Percentiles rank a stretch among this genome's conserved stretches.
phyloP scores from a whole-genome alignment of 2,113 vertebrate species.

The Seriola aureovittata region DNA sequence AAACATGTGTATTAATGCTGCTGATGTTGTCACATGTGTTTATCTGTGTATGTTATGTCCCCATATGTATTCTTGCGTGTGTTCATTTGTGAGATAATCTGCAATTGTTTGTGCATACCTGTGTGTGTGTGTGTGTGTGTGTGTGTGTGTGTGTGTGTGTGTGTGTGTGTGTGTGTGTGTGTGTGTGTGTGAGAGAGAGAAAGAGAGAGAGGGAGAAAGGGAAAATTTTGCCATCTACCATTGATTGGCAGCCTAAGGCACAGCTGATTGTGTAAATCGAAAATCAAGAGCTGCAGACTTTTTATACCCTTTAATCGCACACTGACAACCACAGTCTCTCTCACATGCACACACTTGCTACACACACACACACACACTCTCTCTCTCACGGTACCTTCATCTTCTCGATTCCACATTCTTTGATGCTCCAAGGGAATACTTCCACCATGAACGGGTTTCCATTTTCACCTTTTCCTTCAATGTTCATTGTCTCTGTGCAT shows the following conservation, averaged over 20 bases:
- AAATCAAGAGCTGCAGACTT: slow-evolving; percentile 52
- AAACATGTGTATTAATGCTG: background rate
- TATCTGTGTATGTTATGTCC: background rate
- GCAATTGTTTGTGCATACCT: background rate
- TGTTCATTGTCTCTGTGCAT: background rate
- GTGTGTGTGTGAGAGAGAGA: background rate
- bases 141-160: background rate
- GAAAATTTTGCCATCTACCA: background rate
- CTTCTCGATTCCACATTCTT: slow-evolving; percentile 55
- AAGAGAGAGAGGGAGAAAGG: background rate
- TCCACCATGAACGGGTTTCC: slow-evolving; percentile 55
- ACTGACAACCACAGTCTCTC: background rate
- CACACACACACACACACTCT: background rate
- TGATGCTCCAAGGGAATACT: slow-evolving; percentile 44
- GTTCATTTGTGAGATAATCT: background rate
- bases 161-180: background rate
- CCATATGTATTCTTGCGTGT: background rate
- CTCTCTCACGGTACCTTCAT: slow-evolving; percentile 28
- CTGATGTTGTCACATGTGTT: background rate
- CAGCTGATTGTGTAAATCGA: slow-evolving; percentile 56
- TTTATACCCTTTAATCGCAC: slow-evolving; percentile 35
- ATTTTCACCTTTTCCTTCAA: slow-evolving; percentile 59
- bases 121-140: background rate
- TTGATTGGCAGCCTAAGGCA: slow-evolving; percentile 50
- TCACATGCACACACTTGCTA: background rate